A percentile compares a stretch with the other conserved stretches of the same genome.
These are phyloP conservation scores for Drosophila planitibia DNA, from an alignment of 2,888 invertebrate species.

Conservation along the genomic window DNA sequence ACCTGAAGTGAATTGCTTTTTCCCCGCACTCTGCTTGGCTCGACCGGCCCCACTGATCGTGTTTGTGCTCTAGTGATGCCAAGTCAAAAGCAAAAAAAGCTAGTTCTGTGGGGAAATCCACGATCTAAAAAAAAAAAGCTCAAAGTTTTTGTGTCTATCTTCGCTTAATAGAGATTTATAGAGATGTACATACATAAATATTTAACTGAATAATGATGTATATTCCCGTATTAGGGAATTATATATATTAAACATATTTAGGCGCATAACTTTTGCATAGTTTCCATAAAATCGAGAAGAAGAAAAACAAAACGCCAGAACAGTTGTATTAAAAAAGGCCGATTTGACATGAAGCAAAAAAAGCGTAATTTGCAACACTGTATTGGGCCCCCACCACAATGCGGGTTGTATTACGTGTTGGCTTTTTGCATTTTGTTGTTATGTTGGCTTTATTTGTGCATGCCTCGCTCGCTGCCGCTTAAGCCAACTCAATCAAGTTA, in stretches of 20 bases:
- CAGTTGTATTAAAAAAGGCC: background rate
- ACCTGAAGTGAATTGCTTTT: conserved; percentile 23
- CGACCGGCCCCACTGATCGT: conserved; percentile 12
- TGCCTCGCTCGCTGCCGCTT: conserved; percentile 52
- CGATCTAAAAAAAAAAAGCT: background rate
- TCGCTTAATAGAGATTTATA: background rate
- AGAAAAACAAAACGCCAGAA: background rate
- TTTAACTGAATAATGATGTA: background rate
- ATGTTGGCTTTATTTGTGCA: conserved; percentile 71
- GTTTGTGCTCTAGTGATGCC: conserved; percentile 17
- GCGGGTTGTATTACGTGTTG: conserved; percentile 74
- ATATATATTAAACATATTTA: background rate
- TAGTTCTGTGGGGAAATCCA: background rate
- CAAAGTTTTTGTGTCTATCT: background rate
- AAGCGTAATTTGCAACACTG: background rate
- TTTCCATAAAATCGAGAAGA: background rate
- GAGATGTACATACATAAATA: background rate
- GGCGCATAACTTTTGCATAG: background rate
- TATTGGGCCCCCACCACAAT: conserved; percentile 22
- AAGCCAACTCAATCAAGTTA: conserved; percentile 73
- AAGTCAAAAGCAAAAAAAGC: background rate
- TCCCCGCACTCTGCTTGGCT: conserved; percentile 5
- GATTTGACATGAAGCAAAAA: conserved; percentile 1
- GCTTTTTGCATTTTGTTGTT: conserved; percentile 55
- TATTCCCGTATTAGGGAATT: background rate